Evolutionary conservation across 2,797 vertebrate species (phyloP).

Genomic region (Liparis tanakae): DNA sequence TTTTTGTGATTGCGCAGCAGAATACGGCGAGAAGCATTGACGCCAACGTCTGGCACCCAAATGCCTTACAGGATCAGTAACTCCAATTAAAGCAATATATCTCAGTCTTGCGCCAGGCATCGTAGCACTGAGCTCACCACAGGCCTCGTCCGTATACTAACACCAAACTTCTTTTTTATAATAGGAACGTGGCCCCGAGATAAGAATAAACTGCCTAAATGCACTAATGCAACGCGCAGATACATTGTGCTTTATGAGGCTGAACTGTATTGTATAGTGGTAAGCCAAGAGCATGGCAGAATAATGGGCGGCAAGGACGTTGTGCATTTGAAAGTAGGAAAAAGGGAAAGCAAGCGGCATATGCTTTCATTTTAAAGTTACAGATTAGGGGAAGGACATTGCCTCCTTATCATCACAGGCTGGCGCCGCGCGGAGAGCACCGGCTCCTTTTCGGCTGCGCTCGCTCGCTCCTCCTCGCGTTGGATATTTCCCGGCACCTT

Average conservation of each 20-base stretch:
- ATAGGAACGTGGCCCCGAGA: constrained; percentile 59
- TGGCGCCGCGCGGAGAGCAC: constrained; percentile 47
- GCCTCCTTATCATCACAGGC: constrained; percentile 68
- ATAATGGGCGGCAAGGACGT: constrained; percentile 51
- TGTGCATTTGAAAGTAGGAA: constrained; percentile 68
- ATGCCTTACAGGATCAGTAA: constrained; percentile 86
- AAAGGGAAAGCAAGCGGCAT: constrained; percentile 54
- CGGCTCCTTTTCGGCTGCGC: constrained; percentile 46
- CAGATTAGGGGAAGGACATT: constrained; percentile 68
- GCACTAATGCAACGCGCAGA: constrained; percentile 60
- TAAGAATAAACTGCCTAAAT: constrained; percentile 70
- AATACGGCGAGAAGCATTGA: constrained; percentile 82
- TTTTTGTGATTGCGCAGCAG: constrained; percentile 88
- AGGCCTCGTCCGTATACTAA: constrained; percentile 62
- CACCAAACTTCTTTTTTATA: constrained; percentile 65
- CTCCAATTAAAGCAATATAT: constrained; percentile 86
- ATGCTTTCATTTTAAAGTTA: constrained; percentile 70
- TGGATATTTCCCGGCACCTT: constrained; percentile 62
- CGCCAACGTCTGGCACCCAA: constrained; percentile 83
- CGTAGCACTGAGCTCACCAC: constrained; percentile 67
- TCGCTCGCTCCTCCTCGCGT: constrained; percentile 30
- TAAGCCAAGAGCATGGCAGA: constrained; percentile 55
- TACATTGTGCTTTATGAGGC: constrained; percentile 69
- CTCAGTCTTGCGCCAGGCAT: constrained; percentile 74
- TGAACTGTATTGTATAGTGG: constrained; percentile 58